Evolutionary conservation across 53 echinoderm and acorn worm genomes (phyloP).

Genomic region (Zoroaster sp.): DNA sequence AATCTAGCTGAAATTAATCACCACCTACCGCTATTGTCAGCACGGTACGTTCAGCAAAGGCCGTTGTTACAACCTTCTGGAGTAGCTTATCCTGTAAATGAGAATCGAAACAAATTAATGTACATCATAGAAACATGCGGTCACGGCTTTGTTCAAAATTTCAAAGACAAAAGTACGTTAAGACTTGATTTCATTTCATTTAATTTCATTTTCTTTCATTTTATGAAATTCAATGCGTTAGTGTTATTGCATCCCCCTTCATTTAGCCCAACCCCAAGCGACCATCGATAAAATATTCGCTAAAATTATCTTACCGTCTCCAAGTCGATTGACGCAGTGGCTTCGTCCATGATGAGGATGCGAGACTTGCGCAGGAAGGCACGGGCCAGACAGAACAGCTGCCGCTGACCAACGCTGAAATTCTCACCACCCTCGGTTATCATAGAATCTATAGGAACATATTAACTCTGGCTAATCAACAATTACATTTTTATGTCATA

Average conservation of each 20-base stretch:
- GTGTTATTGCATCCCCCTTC: no score
- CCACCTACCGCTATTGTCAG: constrained; percentile 43
- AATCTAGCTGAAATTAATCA: no score
- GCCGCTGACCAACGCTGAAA: constrained; percentile 65
- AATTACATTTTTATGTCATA: not conserved
- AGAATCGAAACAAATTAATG: not conserved
- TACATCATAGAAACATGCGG: not conserved
- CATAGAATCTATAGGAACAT: constrained; percentile 34
- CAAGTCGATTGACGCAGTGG: constrained; percentile 60
- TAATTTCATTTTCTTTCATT: no score
- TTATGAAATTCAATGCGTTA: no score
- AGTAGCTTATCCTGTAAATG: constrained; percentile 7
- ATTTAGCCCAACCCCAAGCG: no score
- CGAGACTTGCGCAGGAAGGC: constrained; percentile 62
- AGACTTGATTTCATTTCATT: no score
- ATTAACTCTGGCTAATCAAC: no score
- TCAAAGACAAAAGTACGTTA: no score
- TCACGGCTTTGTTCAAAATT: no score
- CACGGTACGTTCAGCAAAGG: constrained; percentile 38
- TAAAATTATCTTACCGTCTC: constrained; percentile 17
- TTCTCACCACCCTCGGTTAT: constrained; percentile 67
- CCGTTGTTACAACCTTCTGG: constrained; percentile 8
- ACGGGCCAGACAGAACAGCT: constrained; percentile 68
- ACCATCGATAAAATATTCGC: no score
- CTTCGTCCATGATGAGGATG: constrained; percentile 64